phyloP scores from a whole-genome alignment of 2,888 invertebrate species.

The Caenorhabditis drosophilae region DNA sequence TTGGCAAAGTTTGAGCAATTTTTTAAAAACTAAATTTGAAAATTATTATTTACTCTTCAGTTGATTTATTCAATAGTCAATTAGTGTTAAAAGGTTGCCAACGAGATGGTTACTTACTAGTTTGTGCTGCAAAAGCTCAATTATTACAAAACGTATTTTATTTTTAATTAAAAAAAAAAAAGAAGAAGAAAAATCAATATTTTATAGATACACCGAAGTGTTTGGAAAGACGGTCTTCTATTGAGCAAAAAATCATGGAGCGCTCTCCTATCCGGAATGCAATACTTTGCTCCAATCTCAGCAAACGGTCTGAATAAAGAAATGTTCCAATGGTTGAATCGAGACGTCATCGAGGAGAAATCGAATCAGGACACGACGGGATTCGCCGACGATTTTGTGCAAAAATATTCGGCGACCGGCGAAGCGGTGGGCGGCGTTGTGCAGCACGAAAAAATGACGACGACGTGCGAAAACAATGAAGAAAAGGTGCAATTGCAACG shows the following conservation, averaged over 20 bases:
- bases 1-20: slow-evolving; percentile 82
- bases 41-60: slow-evolving; percentile 63
- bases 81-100: slow-evolving; percentile 89
- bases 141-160: slow-evolving; percentile 77
- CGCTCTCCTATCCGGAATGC: slow-evolving; percentile 93
- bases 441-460: slow-evolving; percentile 74
- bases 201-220: slow-evolving; percentile 81
- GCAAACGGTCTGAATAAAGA: slow-evolving; percentile 71
- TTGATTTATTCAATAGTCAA: slow-evolving; percentile 90
- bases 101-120: slow-evolving; percentile 93
- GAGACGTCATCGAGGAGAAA: slow-evolving; percentile 84
- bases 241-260: slow-evolving; percentile 95
- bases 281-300: slow-evolving; percentile 92
- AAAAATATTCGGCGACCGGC: slow-evolving; percentile 78
- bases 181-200: neutral
- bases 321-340: slow-evolving; percentile 86
- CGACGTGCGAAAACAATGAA: neutral
- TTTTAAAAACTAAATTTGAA: slow-evolving; percentile 1
- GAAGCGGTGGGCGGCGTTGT: slow-evolving; percentile 96
- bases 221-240: slow-evolving; percentile 82
- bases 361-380: slow-evolving; percentile 30
- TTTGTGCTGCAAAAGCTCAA: slow-evolving; percentile 94
- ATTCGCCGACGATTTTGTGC: slow-evolving; percentile 72
- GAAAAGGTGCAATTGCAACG: slow-evolving; percentile 80
- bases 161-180: no score